phyloP scores from a whole-genome alignment of 2,888 invertebrate species.

The Xanthorhoe spadicearia region DNA sequence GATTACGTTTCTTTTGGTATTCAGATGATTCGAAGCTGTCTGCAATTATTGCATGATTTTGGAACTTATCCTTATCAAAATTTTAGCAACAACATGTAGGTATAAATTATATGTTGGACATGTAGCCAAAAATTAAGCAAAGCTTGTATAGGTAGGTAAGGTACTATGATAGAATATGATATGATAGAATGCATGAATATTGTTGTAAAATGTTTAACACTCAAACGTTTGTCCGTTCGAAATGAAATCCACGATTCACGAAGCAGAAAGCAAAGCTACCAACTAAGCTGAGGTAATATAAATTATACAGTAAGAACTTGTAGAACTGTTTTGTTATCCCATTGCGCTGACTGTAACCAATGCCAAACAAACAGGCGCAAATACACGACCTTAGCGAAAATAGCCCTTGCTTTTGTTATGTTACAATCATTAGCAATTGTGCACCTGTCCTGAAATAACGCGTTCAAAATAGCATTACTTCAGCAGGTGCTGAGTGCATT shows the following conservation, averaged over 20 bases:
- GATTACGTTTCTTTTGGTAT: conserved; percentile 51
- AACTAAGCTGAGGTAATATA: not conserved
- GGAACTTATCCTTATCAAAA: too few species aligned
- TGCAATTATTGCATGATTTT: too few species aligned
- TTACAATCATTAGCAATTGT: conserved; percentile 66
- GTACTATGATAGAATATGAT: too few species aligned
- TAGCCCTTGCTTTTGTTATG: conserved; percentile 61
- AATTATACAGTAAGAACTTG: not conserved
- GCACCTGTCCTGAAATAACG: conserved; percentile 57
- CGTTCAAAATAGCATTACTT: conserved; percentile 52
- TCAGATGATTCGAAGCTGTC: conserved; percentile 13
- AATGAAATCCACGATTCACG: too few species aligned
- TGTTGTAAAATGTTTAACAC: too few species aligned
- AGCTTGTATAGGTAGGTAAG: too few species aligned
- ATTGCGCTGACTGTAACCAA: conserved; percentile 35
- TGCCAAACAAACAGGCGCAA: conserved; percentile 60
- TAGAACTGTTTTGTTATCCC: not conserved
- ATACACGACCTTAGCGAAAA: conserved; percentile 68
- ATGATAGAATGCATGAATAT: too few species aligned
- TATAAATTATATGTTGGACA: too few species aligned
- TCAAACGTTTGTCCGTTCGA: too few species aligned
- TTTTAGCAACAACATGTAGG: too few species aligned
- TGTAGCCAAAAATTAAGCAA: too few species aligned
- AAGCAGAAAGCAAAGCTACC: too few species aligned
- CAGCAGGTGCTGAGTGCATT: conserved; percentile 27